Evolutionary conservation across 2,888 invertebrate species (phyloP), one percentile per base, ranked within the genome.

Genomic region (Calameuta pallipes): DNA sequence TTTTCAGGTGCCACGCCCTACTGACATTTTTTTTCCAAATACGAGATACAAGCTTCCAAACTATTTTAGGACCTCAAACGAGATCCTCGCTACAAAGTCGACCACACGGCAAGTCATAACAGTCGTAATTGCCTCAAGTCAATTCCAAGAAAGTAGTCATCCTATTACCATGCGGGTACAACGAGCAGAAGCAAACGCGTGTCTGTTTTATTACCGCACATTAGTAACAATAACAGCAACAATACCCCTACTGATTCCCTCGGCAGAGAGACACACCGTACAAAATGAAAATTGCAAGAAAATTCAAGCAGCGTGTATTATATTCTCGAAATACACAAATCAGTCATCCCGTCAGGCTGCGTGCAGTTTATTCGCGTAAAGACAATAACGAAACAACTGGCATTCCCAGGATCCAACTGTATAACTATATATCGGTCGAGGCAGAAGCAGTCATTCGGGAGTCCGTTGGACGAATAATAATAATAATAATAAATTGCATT

Each of bases 1-100:
- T 71, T 34, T 71, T 71, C 71, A 71, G 71, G 71, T 71, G 71
- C 71, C 71, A 71, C 71, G 71, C 71, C 71, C 71, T 33, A 34
- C 71, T 71, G 71, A 71, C 71, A 71, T 71, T 71, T 71, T 71
- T 70, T 71, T 31, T 30, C 71, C 23, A 56, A 71, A 71, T 71
- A 71, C 71, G 56, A 56, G 56, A 56, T 56, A 56, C 56, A 56
- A 56, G 23, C 56, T 9, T 31, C 71, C 33, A 71, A 71, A 31
- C 33, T 33, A 71, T 34, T 71, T 71, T 71, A 34, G 34, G 31
- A 34, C 31, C 23, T 71, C 23, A 71, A 71, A 71, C 71, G 71
- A 34, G 71, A 71, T 34, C 33, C 11, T 71, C 15, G 71, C 71
- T 33, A 71, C 71, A 56, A 56, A 56, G 56, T 56, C 56, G 56